Evolutionary conservation across 1,140 invertebrate species (phyloP), one percentile per base, ranked within the genome.

Genomic region (Diabrotica undecimpunctata): DNA sequence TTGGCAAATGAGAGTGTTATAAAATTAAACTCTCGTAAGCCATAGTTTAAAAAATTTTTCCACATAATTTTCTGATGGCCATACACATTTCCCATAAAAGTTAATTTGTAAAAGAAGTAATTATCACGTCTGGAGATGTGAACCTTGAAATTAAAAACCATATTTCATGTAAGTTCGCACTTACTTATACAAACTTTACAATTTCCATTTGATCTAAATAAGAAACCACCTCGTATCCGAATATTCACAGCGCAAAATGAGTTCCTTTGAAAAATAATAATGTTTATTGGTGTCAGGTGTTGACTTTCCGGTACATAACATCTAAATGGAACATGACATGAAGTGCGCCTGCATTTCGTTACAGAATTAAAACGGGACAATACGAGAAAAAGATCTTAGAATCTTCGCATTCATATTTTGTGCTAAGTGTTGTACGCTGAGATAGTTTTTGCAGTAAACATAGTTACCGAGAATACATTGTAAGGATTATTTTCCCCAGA

Each of bases 141-240:
- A n/a, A 46, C 41, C 41, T 46, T 46, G 41, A 46, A 46, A 46
- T 46, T 46, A 46, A 46, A 46, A 46, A 46, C 41, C 8, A 46
- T 46, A 46, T 46, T 46, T 46, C 41, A 46, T n/a, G 41, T 2
- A 5, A 46, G 25, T 25, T 25, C 25, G 25, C 25, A 25, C n/a
- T 46, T 46, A 5, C 41, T 46, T 46, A 46, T 46, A 46, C 3
- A 46, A 46, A 4, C 8, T 46, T 8, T 4, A 46, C 41, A 46
- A 46, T 10, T 46, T 46, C 6, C 41, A 46, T 46, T 46, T 46
- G 41, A 46, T 46, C 41, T 46, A 10, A 46, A 46, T 46, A 46
- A 2, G 41, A 46, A 46, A 46, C 41, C 8, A 46, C n/a, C 41
- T 46, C 41, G n/a, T 46, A 46, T 46, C 41, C 41, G n/a, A 46